phyloP scores from a whole-genome alignment of 2,797 vertebrate species.

The Aselliscus stoliczkanus region DNA sequence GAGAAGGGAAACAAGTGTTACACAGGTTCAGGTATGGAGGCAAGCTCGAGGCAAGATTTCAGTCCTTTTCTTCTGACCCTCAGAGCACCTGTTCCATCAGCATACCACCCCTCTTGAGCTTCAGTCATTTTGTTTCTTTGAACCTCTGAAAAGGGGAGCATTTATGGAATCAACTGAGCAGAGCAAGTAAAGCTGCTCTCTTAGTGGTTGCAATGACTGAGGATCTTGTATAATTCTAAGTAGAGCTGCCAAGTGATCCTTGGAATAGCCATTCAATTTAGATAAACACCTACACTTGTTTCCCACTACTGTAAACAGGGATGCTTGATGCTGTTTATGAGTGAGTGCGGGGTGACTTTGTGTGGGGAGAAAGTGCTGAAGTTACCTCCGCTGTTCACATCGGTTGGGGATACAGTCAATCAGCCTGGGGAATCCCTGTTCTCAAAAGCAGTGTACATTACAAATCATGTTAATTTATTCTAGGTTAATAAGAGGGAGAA shows the following conservation, averaged over 20 bases:
- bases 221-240: constrained; percentile 23
- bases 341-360: not conserved
- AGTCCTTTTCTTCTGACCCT: not conserved
- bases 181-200: not conserved
- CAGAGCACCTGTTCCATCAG: fast-evolving
- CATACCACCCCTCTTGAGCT: not conserved
- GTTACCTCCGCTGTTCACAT: constrained; percentile 12
- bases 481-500: not conserved
- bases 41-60: not conserved
- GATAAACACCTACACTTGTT: constrained; percentile 26
- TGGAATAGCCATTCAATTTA: not conserved
- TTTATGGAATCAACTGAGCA: not conserved
- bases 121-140: not conserved
- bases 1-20: not conserved
- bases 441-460: constrained; percentile 14
- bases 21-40: not conserved
- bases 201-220: not conserved
- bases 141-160: not conserved
- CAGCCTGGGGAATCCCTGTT: not conserved
- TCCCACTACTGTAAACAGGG: not conserved
- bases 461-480: not conserved
- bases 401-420: constrained; percentile 36
- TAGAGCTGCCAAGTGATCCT: constrained; percentile 13
- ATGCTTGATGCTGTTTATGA: not conserved
- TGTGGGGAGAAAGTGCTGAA: not conserved